Conservation (phyloP, 2,113 vertebrate genomes). For the Osmerus eperlanus region DNA sequence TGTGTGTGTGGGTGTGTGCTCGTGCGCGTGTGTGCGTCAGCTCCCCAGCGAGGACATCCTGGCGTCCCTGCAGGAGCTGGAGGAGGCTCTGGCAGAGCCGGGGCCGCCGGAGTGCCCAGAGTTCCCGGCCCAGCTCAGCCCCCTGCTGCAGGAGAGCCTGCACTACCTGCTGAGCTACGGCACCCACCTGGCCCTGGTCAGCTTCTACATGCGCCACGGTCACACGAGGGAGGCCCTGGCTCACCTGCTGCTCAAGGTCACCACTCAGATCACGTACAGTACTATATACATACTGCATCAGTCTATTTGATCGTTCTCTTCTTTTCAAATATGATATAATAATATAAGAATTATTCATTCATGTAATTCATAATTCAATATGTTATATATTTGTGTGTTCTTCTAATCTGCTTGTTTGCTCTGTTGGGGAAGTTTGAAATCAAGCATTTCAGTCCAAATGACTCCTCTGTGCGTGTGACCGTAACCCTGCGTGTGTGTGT, state of each 20-base stretch:
- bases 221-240: constrained; percentile 84
- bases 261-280: not conserved
- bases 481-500: not conserved
- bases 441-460: not conserved
- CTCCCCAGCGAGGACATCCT: constrained; percentile 79
- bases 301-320: too few species aligned
- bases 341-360: too few species aligned
- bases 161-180: constrained; percentile 89
- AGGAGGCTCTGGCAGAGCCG: constrained; percentile 76
- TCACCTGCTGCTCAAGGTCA: constrained; percentile 86
- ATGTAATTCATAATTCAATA: too few species aligned
- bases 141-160: constrained; percentile 86
- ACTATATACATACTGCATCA: too few species aligned
- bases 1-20: not conserved
- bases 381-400: too few species aligned
- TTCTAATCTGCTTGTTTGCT: too few species aligned
- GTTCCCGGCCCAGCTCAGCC: constrained; percentile 69
- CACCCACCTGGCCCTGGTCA: constrained; percentile 86
- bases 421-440: too few species aligned
- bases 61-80: constrained; percentile 85
- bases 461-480: not conserved
- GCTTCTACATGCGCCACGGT: constrained; percentile 89
- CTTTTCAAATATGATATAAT: too few species aligned
- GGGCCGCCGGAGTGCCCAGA: constrained; percentile 75
- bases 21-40: constrained; percentile 32